Conservation (phyloP, 2,888 invertebrate species). For the Scaptomyza polygonia region DNA sequence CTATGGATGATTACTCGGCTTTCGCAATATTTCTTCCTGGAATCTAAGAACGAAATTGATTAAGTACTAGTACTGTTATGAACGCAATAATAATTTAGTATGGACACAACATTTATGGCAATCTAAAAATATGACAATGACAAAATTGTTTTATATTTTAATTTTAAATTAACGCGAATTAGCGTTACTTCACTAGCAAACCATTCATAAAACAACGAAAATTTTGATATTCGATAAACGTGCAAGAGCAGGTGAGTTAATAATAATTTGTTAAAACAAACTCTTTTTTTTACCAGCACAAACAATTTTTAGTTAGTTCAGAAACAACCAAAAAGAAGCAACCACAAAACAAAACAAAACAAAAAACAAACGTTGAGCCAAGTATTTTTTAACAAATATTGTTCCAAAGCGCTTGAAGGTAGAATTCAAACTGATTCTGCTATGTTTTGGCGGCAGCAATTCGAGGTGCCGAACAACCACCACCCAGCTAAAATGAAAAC, state of each 20-base stretch:
- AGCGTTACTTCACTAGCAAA: conserved; percentile 2
- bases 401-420: conserved; percentile 81
- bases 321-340: conserved; percentile 13
- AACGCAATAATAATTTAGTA: background rate
- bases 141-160: conserved; percentile 11
- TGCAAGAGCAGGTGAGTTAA: background rate
- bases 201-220: background rate
- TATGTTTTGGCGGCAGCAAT: conserved; percentile 66
- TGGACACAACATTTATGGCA: background rate
- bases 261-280: conserved; percentile 24
- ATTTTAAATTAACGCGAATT: conserved; percentile 15
- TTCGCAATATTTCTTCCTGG: too few species aligned
- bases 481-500: background rate
- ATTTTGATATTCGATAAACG: background rate
- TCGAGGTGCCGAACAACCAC: conserved; percentile 36
- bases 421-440: conserved; percentile 82
- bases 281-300: conserved; percentile 5
- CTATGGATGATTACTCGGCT: conserved; percentile 25
- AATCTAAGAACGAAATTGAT: too few species aligned
- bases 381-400: conserved; percentile 22
- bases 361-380: conserved; percentile 1
- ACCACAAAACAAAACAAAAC: background rate
- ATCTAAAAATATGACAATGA: conserved; percentile 3
- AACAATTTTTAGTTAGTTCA: conserved; percentile 4
- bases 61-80: too few species aligned